Evolutionary conservation across 30 jellyfish, hydroid and myxozoan species (phyloP).

Genomic region (Turritopsis dohrnii): DNA sequence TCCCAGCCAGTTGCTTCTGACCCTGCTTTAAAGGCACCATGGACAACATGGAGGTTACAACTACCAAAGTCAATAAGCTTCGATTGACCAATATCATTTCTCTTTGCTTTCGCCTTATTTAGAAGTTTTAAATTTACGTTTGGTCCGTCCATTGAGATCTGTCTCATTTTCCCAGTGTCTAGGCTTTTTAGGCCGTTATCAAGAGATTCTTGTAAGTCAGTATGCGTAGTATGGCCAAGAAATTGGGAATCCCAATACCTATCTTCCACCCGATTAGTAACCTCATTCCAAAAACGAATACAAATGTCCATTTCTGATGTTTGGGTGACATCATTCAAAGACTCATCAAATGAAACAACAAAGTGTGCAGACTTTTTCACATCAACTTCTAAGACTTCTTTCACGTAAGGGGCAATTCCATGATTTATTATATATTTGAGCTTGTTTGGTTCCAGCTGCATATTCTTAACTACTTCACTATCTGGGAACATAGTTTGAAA

Average conservation of each 20-base stretch:
- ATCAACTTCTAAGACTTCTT: neutral
- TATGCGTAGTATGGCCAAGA: neutral
- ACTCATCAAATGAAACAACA: neutral
- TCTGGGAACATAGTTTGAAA: neutral
- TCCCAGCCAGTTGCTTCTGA: constrained; percentile 4
- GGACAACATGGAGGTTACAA: constrained; percentile 19
- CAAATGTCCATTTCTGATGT: neutral
- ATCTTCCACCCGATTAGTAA: neutral
- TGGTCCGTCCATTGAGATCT: constrained; percentile 30
- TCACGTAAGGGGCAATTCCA: constrained; percentile 11
- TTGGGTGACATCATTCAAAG: neutral
- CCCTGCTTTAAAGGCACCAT: constrained; percentile 26
- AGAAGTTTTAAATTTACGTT: neutral
- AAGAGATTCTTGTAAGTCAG: neutral
- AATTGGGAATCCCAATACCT: neutral
- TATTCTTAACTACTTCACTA: neutral
- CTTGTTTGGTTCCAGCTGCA: neutral
- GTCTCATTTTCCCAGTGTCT: neutral
- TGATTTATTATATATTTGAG: neutral
- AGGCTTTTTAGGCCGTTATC: neutral
- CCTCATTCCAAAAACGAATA: neutral
- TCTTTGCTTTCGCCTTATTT: neutral
- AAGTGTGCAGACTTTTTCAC: neutral
- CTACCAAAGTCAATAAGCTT: constrained; percentile 1
- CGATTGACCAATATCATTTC: neutral